These are phyloP conservation scores for Melanotaenia maccullochi DNA, from an alignment of 2,797 vertebrate species.

Conservation along the genomic window DNA sequence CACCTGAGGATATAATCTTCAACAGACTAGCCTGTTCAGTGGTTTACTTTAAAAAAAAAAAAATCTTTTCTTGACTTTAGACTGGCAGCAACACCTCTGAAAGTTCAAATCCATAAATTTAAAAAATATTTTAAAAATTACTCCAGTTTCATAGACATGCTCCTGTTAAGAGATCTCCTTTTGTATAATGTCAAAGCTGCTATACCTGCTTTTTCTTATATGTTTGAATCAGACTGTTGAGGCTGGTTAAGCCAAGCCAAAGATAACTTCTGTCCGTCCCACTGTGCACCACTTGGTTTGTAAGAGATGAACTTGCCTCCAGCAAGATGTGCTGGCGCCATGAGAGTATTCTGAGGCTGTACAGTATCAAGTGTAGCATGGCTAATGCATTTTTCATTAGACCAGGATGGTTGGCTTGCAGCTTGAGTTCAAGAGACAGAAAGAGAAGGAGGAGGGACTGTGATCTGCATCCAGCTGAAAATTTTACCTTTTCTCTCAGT, in stretches of 20 bases:
- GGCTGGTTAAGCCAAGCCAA: slow-evolving; percentile 19
- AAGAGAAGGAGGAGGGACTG: slow-evolving; percentile 22
- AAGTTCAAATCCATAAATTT: slow-evolving; percentile 2
- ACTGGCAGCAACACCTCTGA: background rate
- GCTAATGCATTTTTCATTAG: slow-evolving; percentile 78
- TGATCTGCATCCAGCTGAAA: slow-evolving; percentile 49
- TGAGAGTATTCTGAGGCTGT: slow-evolving; percentile 53
- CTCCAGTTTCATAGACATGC: background rate
- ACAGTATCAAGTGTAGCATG: slow-evolving; percentile 65
- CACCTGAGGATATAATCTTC: slow-evolving; percentile 29
- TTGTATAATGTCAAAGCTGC: slow-evolving; percentile 3
- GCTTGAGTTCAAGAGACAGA: slow-evolving; percentile 55
- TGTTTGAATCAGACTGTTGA: slow-evolving; percentile 6
- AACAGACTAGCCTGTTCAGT: background rate
- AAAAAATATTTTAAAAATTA: background rate
- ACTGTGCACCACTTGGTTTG: slow-evolving; percentile 46
- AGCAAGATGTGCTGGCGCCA: slow-evolving; percentile 56
- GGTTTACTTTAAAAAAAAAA: slow-evolving; percentile 17
- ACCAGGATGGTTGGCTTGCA: slow-evolving; percentile 60
- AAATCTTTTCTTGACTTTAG: slow-evolving; percentile 3
- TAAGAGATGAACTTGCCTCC: slow-evolving; percentile 62
- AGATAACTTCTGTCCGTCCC: slow-evolving; percentile 47
- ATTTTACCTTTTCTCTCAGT: background rate
- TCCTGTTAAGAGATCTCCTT: slow-evolving; percentile 8
- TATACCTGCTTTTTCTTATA: slow-evolving; percentile 19